Evolutionary conservation across 1,140 invertebrate species (phyloP), one percentile per base, ranked within the genome.

Genomic region (Onthophagus taurus): DNA sequence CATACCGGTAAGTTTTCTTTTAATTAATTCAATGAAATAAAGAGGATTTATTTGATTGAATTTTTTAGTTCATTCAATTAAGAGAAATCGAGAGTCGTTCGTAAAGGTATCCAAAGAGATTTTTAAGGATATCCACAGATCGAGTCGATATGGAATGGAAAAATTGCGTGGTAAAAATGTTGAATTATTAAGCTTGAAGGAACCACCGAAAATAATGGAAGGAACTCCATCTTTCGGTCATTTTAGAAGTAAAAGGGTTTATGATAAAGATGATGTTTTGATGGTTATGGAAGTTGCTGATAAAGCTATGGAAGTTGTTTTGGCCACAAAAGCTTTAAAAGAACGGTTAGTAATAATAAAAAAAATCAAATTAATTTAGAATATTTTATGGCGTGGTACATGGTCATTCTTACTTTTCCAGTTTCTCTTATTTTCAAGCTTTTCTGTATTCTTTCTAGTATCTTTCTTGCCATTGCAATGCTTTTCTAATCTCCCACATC

Each of bases 1-100:
- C 74, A 76, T 59, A 73, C 72, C 39, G 68, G 73, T 72, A 51
- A 37, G 18, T 13, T 4, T n/a, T n/a, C n/a, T n/a, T n/a, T n/a
- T n/a, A n/a, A n/a, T n/a, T n/a, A n/a, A n/a, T n/a, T n/a, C n/a
- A n/a, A n/a, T 17, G 0, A 9, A 31, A 31, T 7, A 35, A 20
- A 36, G 23, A 0, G 23, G 2, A 19, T 8, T 6, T 8, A 36
- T 20, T 17, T 17, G 3, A 36, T 36, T 1, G 35, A 37, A 37
- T 37, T 37, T 26, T 26, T 26, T 7, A 7, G n/a, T 26, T 26
- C 7, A 13, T 12, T 37, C n/a, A n/a, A n/a, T n/a, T n/a, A n/a
- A n/a, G n/a, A n/a, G n/a, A n/a, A n/a, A n/a, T n/a, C n/a, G n/a
- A n/a, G n/a, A n/a, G n/a, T n/a, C n/a, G n/a, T n/a, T n/a, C n/a